These are phyloP conservation scores for Drosophila dunni DNA, from an alignment of 1,140 invertebrate species.

Conservation along the genomic window DNA sequence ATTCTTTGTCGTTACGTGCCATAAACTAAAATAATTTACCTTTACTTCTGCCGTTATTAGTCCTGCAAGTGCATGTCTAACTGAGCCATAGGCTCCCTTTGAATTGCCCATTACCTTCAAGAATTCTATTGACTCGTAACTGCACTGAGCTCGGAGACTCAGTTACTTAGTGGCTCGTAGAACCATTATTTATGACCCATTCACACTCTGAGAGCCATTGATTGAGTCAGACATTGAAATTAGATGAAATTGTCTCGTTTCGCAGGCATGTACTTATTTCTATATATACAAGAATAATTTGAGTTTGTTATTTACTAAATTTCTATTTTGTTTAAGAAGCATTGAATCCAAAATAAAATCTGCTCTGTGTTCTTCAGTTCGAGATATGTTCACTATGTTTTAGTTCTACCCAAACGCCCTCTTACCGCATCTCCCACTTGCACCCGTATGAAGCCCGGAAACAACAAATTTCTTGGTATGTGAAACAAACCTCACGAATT, in stretches of 20 bases:
- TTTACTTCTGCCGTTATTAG: conserved; percentile 37
- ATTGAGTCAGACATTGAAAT: conserved; percentile 4
- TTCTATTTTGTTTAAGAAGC: no score
- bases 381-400: background rate
- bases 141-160: background rate
- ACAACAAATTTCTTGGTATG: background rate
- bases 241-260: background rate
- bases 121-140: background rate
- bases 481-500: conserved; percentile 22
- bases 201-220: conserved; percentile 11
- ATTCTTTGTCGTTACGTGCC: conserved; percentile 47
- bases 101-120: background rate
- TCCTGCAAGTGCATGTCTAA: conserved; percentile 32
- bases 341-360: no score
- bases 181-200: conserved; percentile 20
- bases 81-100: background rate
- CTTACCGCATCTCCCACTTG: no score
- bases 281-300: no score
- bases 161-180: background rate
- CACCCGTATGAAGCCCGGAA: background rate
- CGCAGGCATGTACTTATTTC: background rate
- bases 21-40: conserved; percentile 61
- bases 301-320: no score
- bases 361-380: no score
- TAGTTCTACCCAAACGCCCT: background rate